phyloP scores from a whole-genome alignment of 64 coral and sea anemone genomes.

The Hydrozoanthus tunicans region DNA sequence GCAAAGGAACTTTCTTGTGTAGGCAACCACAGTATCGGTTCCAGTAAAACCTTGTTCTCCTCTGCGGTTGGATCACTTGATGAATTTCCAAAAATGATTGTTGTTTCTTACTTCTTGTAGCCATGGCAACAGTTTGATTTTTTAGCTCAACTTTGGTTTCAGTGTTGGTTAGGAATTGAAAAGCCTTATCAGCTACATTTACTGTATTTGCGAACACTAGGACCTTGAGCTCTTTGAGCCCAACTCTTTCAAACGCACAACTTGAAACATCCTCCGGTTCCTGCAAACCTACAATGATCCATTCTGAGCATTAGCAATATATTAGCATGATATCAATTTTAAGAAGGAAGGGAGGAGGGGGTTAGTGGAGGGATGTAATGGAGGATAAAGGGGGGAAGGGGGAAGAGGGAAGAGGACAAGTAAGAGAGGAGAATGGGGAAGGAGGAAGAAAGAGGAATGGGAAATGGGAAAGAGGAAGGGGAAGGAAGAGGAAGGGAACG shows the following conservation, averaged over 20 bases:
- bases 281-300: not conserved
- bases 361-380: too few species aligned
- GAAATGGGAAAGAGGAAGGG: not conserved
- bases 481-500: not conserved
- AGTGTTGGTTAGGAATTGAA: conserved; percentile 62
- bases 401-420: too few species aligned
- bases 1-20: conserved; percentile 64
- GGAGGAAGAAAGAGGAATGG: not conserved
- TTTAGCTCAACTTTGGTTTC: not conserved
- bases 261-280: not conserved
- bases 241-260: conserved; percentile 19
- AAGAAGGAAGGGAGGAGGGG: too few species aligned
- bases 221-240: conserved; percentile 54
- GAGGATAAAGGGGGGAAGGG: too few species aligned
- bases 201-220: conserved; percentile 87
- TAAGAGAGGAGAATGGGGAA: too few species aligned
- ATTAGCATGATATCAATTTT: too few species aligned
- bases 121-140: not conserved
- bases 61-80: not conserved
- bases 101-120: not conserved
- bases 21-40: conserved; percentile 58
- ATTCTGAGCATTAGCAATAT: not conserved
- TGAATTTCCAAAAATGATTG: not conserved
- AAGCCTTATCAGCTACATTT: conserved; percentile 60
- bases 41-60: conserved; percentile 37